Evolutionary conservation across 1,140 invertebrate genomes (phyloP).

Genomic region (Cyphomyrmex costatus): DNA sequence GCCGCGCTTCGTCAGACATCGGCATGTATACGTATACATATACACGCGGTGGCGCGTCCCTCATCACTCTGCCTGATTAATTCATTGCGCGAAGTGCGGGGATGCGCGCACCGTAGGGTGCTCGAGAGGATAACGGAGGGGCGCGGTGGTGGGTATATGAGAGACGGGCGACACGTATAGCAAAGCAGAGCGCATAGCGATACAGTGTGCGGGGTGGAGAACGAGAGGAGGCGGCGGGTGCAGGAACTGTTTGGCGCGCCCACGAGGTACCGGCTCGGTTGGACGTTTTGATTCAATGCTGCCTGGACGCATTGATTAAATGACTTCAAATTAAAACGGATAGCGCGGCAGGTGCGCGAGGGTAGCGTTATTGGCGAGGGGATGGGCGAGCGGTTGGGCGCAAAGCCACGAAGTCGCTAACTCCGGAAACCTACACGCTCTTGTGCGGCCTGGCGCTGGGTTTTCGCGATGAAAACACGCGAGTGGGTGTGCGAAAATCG

Average conservation of each 20-base stretch:
- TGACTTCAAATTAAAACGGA: slow-evolving; percentile 78
- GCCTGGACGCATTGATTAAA: slow-evolving; percentile 77
- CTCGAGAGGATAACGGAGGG: not conserved
- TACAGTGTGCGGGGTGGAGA: not conserved
- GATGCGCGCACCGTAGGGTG: slow-evolving; percentile 22
- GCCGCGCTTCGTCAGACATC: slow-evolving; percentile 57
- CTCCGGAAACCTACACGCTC: slow-evolving; percentile 48
- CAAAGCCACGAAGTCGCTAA: slow-evolving; percentile 62
- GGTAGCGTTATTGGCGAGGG: slow-evolving; percentile 32
- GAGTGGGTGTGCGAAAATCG: slow-evolving; percentile 40
- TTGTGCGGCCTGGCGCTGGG: slow-evolving; percentile 1
- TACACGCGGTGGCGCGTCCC: slow-evolving; percentile 65
- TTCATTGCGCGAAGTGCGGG: slow-evolving; percentile 71
- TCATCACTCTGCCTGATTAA: slow-evolving; percentile 78
- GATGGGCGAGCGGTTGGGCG: not conserved
- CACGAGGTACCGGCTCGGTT: slow-evolving; percentile 54
- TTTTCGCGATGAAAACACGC: slow-evolving; percentile 10
- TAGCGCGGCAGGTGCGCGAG: slow-evolving; percentile 69
- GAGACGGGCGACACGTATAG: slow-evolving; percentile 52
- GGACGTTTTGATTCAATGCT: slow-evolving; percentile 78
- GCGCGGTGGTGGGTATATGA: not conserved
- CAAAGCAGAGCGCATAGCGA: slow-evolving; percentile 15
- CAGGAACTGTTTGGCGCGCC: slow-evolving; percentile 62
- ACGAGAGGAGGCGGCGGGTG: slow-evolving; percentile 14
- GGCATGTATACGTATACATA: slow-evolving; percentile 59